phyloP scores from a whole-genome alignment of 2,888 invertebrate genomes.

The Erpobdella octoculata region DNA sequence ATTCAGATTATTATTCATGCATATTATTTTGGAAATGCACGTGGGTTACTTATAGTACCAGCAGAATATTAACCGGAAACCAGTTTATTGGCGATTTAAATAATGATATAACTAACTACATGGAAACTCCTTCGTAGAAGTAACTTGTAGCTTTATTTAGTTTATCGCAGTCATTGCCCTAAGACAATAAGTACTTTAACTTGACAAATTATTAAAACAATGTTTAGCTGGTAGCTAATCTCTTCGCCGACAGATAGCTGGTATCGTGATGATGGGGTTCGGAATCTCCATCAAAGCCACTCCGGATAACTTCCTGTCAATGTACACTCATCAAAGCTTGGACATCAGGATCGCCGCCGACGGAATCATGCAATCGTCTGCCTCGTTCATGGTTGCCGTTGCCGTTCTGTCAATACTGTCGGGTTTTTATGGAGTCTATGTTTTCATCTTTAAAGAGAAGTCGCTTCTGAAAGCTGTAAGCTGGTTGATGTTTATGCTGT shows the following conservation, averaged over 20 bases:
- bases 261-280: constrained; percentile 7
- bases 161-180: too few relatives aligned
- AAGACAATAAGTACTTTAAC: too few relatives aligned
- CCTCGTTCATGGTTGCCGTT: constrained; percentile 4
- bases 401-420: not conserved
- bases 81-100: too few relatives aligned
- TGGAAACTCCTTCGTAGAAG: too few relatives aligned
- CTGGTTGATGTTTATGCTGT: not conserved
- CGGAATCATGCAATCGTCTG: not conserved
- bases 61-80: too few relatives aligned
- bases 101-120: too few relatives aligned
- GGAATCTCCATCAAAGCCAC: constrained; percentile 12
- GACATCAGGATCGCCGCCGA: not conserved
- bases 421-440: not conserved
- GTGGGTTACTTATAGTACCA: too few relatives aligned
- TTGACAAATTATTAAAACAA: constrained; percentile 3
- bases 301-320: not conserved
- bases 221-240: not conserved
- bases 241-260: not conserved
- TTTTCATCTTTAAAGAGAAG: too few relatives aligned
- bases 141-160: too few relatives aligned
- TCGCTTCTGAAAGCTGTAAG: not conserved
- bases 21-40: too few relatives aligned
- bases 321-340: not conserved
- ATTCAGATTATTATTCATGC: too few relatives aligned